Percentiles rank a stretch among this genome's conserved stretches.
phyloP scores from a whole-genome alignment of 1,140 invertebrate genomes.

The Drosophila novamexicana region DNA sequence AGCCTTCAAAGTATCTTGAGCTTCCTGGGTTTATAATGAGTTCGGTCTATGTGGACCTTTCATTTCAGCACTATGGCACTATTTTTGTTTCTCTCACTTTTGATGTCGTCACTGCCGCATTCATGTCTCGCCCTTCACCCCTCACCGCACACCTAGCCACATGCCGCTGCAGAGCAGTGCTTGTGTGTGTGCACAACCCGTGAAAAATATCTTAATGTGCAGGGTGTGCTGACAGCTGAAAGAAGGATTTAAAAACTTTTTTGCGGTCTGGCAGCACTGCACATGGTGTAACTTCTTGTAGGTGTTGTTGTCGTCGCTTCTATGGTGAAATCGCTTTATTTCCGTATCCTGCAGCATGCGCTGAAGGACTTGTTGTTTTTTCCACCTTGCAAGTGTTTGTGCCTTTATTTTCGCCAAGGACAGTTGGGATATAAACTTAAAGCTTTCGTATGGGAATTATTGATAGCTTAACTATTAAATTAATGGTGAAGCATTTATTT shows the following conservation, averaged over 20 bases:
- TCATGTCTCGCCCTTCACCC: neutral
- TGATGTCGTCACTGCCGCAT: conserved; percentile 32
- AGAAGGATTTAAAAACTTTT: conserved; percentile 66
- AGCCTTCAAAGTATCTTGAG: conserved; percentile 66
- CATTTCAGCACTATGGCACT: conserved; percentile 24
- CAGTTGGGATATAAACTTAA: neutral
- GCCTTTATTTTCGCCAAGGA: neutral
- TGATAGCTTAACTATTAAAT: too few species aligned
- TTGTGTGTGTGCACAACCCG: conserved; percentile 41
- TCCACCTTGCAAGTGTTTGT: neutral
- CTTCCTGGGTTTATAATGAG: conserved; percentile 72
- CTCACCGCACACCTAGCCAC: neutral
- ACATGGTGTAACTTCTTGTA: conserved; percentile 50
- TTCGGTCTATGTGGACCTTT: conserved; percentile 53
- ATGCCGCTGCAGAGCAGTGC: conserved; percentile 13
- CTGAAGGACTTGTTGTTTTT: conserved; percentile 9
- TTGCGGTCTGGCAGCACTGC: conserved; percentile 28
- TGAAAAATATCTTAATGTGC: conserved; percentile 66
- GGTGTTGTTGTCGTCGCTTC: conserved; percentile 43
- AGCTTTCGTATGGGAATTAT: neutral
- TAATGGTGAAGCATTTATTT: too few species aligned
- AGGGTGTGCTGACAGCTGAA: conserved; percentile 60
- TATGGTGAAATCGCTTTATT: conserved; percentile 12
- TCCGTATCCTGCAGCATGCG: neutral
- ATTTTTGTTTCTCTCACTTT: conserved; percentile 35